Conservation (phyloP, 1,140 invertebrate genomes). For the Drosophila lacteicornis region DNA sequence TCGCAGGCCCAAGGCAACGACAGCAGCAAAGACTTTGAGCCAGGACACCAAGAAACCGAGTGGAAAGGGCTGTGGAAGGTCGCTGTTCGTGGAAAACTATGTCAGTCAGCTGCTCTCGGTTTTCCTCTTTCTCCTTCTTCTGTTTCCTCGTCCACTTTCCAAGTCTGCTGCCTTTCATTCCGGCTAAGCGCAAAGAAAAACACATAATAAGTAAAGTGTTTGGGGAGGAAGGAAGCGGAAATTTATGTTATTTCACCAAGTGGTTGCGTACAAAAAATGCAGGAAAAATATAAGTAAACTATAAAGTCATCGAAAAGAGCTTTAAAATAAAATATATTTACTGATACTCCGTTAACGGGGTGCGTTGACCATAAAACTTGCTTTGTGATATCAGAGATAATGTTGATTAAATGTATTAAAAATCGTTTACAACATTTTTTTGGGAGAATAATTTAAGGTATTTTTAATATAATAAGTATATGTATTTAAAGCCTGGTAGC, state of each 20-base stretch:
- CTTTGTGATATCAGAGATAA: no score
- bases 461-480: background rate
- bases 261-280: conserved; percentile 43
- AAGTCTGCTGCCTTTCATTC: conserved; percentile 30
- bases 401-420: background rate
- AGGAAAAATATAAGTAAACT: conserved; percentile 15
- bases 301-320: conserved; percentile 13
- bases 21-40: conserved; percentile 42
- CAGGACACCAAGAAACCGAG: conserved; percentile 29
- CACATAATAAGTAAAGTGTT: conserved; percentile 68
- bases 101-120: conserved; percentile 50
- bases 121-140: conserved; percentile 4
- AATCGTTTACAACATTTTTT: background rate
- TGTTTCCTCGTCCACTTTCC: conserved; percentile 6
- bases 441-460: background rate
- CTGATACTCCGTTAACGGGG: background rate
- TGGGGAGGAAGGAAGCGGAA: conserved; percentile 45
- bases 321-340: background rate
- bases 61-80: conserved; percentile 13
- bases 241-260: conserved; percentile 70
- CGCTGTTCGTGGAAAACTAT: conserved; percentile 41
- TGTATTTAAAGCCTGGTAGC: no score
- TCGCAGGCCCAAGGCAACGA: conserved; percentile 35
- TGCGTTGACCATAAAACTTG: no score
- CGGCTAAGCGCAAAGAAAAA: conserved; percentile 62